Conservation (phyloP, 2,113 vertebrate genomes). For the Sigmodon hispidus region DNA sequence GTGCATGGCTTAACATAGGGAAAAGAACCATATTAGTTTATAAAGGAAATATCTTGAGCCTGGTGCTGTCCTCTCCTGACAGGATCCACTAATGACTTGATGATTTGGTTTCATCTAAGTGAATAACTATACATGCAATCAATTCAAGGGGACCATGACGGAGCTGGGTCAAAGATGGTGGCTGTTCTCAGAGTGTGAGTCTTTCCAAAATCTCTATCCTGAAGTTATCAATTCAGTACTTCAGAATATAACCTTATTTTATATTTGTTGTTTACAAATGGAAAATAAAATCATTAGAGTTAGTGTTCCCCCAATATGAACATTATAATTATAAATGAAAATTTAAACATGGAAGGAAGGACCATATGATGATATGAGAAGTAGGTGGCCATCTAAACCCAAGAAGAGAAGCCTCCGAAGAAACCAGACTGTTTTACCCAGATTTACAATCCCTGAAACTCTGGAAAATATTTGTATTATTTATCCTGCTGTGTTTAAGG, state of each 20-base stretch:
- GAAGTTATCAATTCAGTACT: background rate
- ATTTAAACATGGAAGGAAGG: background rate
- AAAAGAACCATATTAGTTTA: background rate
- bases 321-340: background rate
- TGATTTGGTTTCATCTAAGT: background rate
- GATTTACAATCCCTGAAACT: background rate
- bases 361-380: background rate
- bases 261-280: background rate
- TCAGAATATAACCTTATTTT: background rate
- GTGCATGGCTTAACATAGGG: background rate
- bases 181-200: background rate
- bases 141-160: background rate
- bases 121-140: background rate
- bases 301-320: background rate
- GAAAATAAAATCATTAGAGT: background rate
- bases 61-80: background rate
- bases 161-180: background rate
- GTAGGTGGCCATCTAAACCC: background rate
- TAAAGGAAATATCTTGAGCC: background rate
- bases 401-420: background rate
- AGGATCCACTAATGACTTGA: background rate
- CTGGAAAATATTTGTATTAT: background rate
- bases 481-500: background rate
- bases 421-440: background rate
- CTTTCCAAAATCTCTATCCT: background rate